Evolutionary conservation across 2,797 vertebrate species (phyloP), one percentile per base, ranked within the genome.

Genomic region (Astyanax mexicanus): DNA sequence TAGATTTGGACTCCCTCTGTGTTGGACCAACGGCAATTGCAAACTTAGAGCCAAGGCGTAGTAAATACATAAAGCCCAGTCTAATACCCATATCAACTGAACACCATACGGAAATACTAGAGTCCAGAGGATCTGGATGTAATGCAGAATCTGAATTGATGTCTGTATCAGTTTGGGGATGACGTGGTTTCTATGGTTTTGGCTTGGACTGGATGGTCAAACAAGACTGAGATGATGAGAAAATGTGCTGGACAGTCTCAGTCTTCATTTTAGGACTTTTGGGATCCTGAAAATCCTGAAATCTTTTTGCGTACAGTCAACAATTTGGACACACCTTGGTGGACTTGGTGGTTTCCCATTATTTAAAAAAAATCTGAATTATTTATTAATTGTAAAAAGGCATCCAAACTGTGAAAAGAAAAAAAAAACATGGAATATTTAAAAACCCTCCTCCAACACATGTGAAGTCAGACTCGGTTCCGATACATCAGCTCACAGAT

Each of bases 21-120:
- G 69, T 29, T 55, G 15, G 60, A 69, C 62, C 52, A 54, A 6
- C 21, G 15, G 29, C 17, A 29, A 37, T n/a, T 66, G 21, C 65
- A 72, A 75, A 74, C 44, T 75, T 62, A 44, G 66, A 58, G 42
- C 51, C 61, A 35, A 78, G 51, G 65, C 69, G 65, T 38, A 47
- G 68, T 47, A 72, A 72, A 72, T 42, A 60, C 70, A 32, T 52
- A 74, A 79, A 66, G 58, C 70, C 69, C 40, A 12, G 42, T 32
- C 47, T 79, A 65, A 78, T 57, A 58, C 54, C 62, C 42, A 35
- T 5, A 69, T 68, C 67, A 57, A 77, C 25, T 11, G 19, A 71
- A 61, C 54, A 51, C 44, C 35, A 57, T 71, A 72, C 44, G 61
- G 55, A 77, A 27, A 6, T 9, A 17, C 40, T 51, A 47, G 65